Evolutionary conservation across 2,888 invertebrate genomes (phyloP), one percentile per base, ranked within the genome.

Genomic region (Cetonia aurata): DNA sequence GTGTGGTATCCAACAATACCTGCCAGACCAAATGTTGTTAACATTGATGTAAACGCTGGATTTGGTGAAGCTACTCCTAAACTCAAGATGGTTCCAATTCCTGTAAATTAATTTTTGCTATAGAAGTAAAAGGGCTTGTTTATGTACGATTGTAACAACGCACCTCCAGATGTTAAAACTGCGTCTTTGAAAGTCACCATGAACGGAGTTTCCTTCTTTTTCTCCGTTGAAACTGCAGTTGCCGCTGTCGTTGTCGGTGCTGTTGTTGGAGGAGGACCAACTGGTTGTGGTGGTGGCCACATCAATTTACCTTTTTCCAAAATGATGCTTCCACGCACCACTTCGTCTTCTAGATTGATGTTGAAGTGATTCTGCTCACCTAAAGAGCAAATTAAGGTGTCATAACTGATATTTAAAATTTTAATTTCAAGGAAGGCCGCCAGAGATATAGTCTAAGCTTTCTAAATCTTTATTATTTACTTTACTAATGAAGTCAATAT

Each of bases 1-100:
- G 95, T 95, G 85, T 96, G 95, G 85, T 95, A 96, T 1, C 90
- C 90, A 17, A 94, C 95, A 78, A 92, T 89, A 82, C 94, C 93
- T 75, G 95, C 89, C 73, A 96, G 84, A 41, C 94, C 93, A 75
- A 96, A 90, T 0, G 94, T 95, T 0, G 95, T 94, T 48, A 94
- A 89, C 95, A 96, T 96, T 0, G 93, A 91, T 0, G 95, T 93
- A 80, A 96, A 95, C 33, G 92, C 92, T 13, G 93, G 88, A 82
- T 94, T 94, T 0, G 96, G 96, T n/a, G 95, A 92, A 0, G 87
- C 89, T 69, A 90, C 87, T 46, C 93, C 94, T 41, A 94, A 84
- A 4, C 89, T 89, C 69, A 93, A 86, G 70, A 94, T 80, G 65
- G 88, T 86, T 19, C 92, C 92, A 77, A 96, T 83, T 71, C 94